Percentiles rank a stretch among this genome's conserved stretches.
phyloP scores from a whole-genome alignment of 2,888 invertebrate genomes.

The Ganaspis brasiliensis region DNA sequence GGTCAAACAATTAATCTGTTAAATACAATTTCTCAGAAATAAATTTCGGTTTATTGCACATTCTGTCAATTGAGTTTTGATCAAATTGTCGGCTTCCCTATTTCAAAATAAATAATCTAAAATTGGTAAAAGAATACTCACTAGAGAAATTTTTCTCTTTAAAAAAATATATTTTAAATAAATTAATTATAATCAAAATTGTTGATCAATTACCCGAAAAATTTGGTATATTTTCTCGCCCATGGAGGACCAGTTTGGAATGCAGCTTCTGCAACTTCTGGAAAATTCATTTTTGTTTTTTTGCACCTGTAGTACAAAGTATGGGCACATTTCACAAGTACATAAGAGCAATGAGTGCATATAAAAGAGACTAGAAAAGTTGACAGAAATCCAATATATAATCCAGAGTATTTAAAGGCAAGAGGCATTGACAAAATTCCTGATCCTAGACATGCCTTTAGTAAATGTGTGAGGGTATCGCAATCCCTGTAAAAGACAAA shows the following conservation, averaged over 20 bases:
- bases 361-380: constrained; percentile 93
- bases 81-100: neutral
- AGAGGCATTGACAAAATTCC: constrained; percentile 97
- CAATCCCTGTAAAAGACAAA: constrained; percentile 86
- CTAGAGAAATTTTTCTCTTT: no score
- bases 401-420: constrained; percentile 94
- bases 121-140: no score
- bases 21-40: no score
- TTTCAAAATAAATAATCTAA: no score
- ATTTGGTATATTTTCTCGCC: constrained; percentile 84
- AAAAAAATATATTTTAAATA: neutral
- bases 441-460: constrained; percentile 97
- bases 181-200: neutral
- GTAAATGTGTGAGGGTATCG: constrained; percentile 95
- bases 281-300: constrained; percentile 90
- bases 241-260: constrained; percentile 89
- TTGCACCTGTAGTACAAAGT: constrained; percentile 88
- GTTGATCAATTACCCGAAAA: constrained; percentile 83
- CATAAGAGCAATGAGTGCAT: constrained; percentile 97
- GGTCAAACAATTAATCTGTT: no score
- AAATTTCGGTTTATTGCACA: no score
- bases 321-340: constrained; percentile 90
- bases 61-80: no score
- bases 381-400: constrained; percentile 91
- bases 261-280: constrained; percentile 91